Conservation (phyloP, 2,113 vertebrate species). For the Calonectris borealis region DNA sequence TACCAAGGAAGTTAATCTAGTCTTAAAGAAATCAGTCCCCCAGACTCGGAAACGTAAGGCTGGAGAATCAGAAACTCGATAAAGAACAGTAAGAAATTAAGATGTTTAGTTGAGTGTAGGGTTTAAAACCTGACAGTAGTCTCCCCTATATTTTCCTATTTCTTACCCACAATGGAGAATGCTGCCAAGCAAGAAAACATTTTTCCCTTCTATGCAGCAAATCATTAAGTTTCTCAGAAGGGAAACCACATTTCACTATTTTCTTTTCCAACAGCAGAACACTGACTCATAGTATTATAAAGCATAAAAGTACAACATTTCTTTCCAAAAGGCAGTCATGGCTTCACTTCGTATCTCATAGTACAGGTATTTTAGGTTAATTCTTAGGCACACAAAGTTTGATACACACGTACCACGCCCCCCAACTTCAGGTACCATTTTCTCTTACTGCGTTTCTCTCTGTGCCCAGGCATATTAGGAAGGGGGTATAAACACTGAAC, state of each 20-base stretch:
- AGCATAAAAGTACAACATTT: neutral
- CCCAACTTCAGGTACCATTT: neutral
- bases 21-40: neutral
- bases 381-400: neutral
- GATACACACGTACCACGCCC: neutral
- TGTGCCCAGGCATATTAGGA: neutral
- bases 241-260: neutral
- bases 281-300: neutral
- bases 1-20: neutral
- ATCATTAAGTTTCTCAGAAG: neutral
- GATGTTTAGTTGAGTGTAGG: neutral
- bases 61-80: neutral
- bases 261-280: neutral
- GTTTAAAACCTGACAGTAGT: neutral
- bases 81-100: neutral
- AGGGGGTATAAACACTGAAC: neutral
- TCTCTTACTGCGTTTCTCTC: neutral
- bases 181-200: neutral
- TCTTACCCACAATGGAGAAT: neutral
- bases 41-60: neutral
- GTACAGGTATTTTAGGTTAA: neutral
- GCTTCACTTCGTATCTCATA: neutral
- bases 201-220: neutral
- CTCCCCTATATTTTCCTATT: neutral
- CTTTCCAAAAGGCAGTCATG: conserved; percentile 4